Evolutionary conservation across 2,888 invertebrate species (phyloP), one percentile per base, ranked within the genome.

Genomic region (Minunthozetes semirufus): DNA sequence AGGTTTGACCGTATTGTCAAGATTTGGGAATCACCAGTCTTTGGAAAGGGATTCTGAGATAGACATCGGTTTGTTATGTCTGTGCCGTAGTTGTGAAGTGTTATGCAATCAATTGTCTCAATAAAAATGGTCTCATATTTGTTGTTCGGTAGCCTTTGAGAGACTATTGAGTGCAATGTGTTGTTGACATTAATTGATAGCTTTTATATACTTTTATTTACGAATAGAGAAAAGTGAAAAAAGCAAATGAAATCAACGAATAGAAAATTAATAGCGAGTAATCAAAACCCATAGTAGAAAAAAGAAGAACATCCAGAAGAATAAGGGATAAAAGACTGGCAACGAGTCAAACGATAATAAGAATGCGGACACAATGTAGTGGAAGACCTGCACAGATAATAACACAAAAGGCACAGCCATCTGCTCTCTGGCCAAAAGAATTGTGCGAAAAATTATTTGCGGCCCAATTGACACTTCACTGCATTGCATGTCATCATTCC

Each of bases 181-280:
- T 68, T 68, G 68, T 42, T 68, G 68, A 68, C 68, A 68, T 46
- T 68, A 68, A 68, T 68, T 68, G 42, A 68, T 68, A 68, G 68
- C 42, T 68, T 68, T 68, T 38, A 68, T 68, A 42, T 42, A 68
- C 46, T 42, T 9, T 29, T 29, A 17, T 5, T 17, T 8, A 42
- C 1, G 19, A 68, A 42, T 46, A 42, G 42, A 61, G 11, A 17
- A 19, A 56, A 56, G 29, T 33, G 33, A 33, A 63, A 27, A 66
- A 9, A 68, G 68, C 22, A 68, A 68, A 68, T 68, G 68, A 68
- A 68, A 68, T 66, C 42, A 68, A 68, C 68, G 42, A 68, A 68
- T 68, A 68, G 42, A 33, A 68, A 68, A 68, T 68, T 68, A 68
- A 68, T 68, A 68, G 68, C 46, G 22, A 42, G 33, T 42, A 68